Conservation (phyloP, 1,140 invertebrate genomes). For the Hylaeus volcanicus region DNA sequence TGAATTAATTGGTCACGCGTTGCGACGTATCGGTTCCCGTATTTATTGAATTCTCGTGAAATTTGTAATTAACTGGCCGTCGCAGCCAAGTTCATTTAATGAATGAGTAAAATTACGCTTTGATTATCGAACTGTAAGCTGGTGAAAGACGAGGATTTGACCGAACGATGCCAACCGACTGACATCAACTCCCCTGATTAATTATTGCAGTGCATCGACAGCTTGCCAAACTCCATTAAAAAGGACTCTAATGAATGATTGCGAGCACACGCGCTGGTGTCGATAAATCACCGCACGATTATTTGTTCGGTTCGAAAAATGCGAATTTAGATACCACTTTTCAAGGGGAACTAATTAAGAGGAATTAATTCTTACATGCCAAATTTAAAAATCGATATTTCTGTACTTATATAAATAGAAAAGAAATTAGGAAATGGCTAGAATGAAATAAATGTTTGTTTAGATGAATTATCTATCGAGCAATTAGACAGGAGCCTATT, state of each 20-base stretch:
- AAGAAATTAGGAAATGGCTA: no score
- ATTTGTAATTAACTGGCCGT: constrained; percentile 21
- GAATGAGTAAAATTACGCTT: neutral
- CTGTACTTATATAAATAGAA: no score
- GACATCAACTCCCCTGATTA: neutral
- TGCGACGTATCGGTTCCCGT: neutral
- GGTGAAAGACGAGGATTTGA: neutral
- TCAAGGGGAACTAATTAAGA: no score
- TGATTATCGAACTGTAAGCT: neutral
- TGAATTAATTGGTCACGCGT: constrained; percentile 14
- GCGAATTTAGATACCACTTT: no score
- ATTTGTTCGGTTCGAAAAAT: neutral
- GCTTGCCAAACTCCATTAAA: neutral
- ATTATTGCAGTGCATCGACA: neutral
- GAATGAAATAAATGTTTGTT: no score
- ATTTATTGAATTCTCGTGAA: constrained; percentile 23
- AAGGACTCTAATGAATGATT: neutral
- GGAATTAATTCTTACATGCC: no score
- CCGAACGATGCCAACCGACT: neutral
- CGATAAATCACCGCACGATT: neutral
- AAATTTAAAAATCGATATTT: no score
- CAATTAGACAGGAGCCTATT: no score
- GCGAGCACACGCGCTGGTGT: no score
- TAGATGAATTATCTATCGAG: no score
- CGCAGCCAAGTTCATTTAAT: constrained; percentile 6